Base-by-base conservation (phyloP, 35 echinoderm and acorn worm genomes). In the Strongylocentrotus purpuratus region DNA sequence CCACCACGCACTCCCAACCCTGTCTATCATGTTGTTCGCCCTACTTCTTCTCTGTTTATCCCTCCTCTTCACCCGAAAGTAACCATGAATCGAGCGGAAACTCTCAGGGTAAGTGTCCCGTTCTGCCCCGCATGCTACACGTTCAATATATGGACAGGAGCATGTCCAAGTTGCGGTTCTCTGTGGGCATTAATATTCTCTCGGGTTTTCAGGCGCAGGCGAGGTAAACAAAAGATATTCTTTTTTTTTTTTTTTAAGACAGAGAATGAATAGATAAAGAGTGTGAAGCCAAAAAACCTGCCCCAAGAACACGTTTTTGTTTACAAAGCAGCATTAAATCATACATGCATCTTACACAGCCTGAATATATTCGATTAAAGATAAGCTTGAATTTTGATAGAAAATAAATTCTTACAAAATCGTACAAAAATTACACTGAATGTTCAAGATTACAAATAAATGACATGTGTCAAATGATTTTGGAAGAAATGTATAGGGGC, bases 31-130 rank as follows among this genome's bases (percentile, higher is more conserved):
- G 65, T 78, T 28, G 20, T 28, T 28, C 65, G 65, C 25, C 25
- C 65, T 78, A 78, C 65, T 78, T 78, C 65, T 28, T 1, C 8
- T 78, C 65, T 78, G 65, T 78, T 78, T 78, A 78, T n/a, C 65
- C 65, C 65, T 78, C 65, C 65, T n/a, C 65, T 78, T 78, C 65
- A 78, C 20, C 22, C 65, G 18, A 78, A 78, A 78, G 65, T 78
- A 78, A 78, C 65, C 65, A 78, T 78, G 65, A n/a, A 78, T 78
- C 65, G 65, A 78, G 65, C 65, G 65, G 65, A 78, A 78, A 28
- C 28, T n/a, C 65, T 78, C 28, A 3, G 2, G 6, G 65, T 78
- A 78, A 78, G 65, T 78, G 28, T 22, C 65, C 65, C 4, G 18
- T n/a, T 78, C 65, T 78, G 18, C 28, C 65, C 65, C 65, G 65